Conservation (phyloP, 2,888 invertebrate species). For the Drosophila pseudotakahashii region DNA sequence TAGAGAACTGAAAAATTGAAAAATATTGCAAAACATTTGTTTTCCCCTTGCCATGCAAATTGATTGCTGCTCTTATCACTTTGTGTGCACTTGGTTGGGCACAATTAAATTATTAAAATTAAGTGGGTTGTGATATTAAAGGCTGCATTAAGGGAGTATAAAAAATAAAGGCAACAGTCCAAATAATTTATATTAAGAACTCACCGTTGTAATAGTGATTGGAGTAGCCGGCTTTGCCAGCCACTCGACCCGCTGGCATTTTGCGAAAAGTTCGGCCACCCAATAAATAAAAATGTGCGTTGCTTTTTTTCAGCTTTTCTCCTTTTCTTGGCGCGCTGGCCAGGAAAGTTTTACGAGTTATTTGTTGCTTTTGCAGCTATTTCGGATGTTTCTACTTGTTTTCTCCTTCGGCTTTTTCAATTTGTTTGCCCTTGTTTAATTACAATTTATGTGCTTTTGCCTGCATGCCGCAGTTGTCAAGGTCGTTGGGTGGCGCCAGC, state of each 20-base stretch:
- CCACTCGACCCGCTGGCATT: slow-evolving; percentile 84
- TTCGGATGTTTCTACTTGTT: slow-evolving; percentile 37
- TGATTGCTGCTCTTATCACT: background rate
- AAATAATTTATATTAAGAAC: no score
- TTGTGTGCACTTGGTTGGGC: background rate
- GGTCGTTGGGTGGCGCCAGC: slow-evolving; percentile 16
- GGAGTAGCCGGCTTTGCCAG: slow-evolving; percentile 84
- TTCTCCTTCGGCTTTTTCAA: background rate
- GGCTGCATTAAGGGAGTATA: background rate
- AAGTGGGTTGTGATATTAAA: background rate
- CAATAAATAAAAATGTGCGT: slow-evolving; percentile 6
- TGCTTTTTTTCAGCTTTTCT: background rate
- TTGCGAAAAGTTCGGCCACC: slow-evolving; percentile 40
- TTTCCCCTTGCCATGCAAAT: no score
- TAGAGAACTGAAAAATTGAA: no score
- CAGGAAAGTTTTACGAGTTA: slow-evolving; percentile 22
- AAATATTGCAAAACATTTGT: no score
- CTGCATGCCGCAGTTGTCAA: slow-evolving; percentile 38
- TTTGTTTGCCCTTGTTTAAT: slow-evolving; percentile 43
- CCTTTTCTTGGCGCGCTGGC: slow-evolving; percentile 41
- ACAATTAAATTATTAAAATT: background rate
- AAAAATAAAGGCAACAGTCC: no score
- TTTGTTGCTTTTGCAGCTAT: slow-evolving; percentile 6
- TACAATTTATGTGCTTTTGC: slow-evolving; percentile 43
- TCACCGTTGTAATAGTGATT: slow-evolving; percentile 84